A percentile compares a stretch with the other conserved stretches of the same genome.
These are phyloP conservation scores for Drosophila gunungcola DNA, from an alignment of 1,140 invertebrate genomes.

Conservation along the genomic window DNA sequence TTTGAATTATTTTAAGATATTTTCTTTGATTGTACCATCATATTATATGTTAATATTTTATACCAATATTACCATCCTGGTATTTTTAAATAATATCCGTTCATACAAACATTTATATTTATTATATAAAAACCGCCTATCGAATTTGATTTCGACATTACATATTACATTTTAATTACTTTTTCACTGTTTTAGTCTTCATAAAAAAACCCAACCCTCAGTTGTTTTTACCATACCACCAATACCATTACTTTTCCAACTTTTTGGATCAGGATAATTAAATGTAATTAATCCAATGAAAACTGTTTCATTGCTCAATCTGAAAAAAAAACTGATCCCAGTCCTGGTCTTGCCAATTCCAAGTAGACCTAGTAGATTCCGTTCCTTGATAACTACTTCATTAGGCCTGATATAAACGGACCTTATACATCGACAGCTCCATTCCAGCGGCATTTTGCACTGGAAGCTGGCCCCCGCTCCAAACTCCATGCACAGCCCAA, in stretches of 20 bases:
- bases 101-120: too few relatives aligned
- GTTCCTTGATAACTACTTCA: conserved; percentile 71
- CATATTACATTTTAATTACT: too few relatives aligned
- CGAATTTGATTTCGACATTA: too few relatives aligned
- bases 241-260: neutral
- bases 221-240: neutral
- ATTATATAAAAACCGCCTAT: too few relatives aligned
- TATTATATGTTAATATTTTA: too few relatives aligned
- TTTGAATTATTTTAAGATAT: too few relatives aligned
- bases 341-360: conserved; percentile 39
- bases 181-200: too few relatives aligned
- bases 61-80: too few relatives aligned
- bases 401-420: conserved; percentile 50
- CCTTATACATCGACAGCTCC: conserved; percentile 35
- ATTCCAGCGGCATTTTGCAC: conserved; percentile 21
- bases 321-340: neutral
- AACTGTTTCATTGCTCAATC: conserved; percentile 13
- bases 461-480: conserved; percentile 11
- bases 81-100: too few relatives aligned
- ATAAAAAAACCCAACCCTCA: too few relatives aligned
- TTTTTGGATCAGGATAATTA: neutral
- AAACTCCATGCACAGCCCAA: conserved; percentile 15
- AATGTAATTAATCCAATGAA: conserved; percentile 38
- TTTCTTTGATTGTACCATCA: too few relatives aligned
- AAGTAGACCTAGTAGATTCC: conserved; percentile 49